phyloP scores from a whole-genome alignment of 2,113 vertebrate species.

The Leptobrachium leishanense region DNA sequence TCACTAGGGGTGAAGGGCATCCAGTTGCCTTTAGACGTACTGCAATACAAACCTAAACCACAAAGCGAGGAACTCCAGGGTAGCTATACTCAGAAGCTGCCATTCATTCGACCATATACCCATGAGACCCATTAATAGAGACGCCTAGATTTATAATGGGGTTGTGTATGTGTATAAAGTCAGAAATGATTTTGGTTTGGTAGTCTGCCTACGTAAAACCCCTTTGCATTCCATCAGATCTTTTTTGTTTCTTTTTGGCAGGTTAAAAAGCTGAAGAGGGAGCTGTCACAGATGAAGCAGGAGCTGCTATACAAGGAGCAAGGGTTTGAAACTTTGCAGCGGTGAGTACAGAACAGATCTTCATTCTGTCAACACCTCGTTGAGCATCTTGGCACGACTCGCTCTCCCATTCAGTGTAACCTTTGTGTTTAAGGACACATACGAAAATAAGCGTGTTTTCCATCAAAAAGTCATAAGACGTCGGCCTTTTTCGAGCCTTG shows the following conservation, averaged over 20 bases:
- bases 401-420: constrained; percentile 14
- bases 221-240: too few relatives aligned
- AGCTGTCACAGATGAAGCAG: constrained; percentile 84
- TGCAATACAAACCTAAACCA: too few relatives aligned
- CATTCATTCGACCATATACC: too few relatives aligned
- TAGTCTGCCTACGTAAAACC: too few relatives aligned
- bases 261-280: constrained; percentile 83
- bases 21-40: too few relatives aligned
- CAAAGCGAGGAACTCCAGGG: too few relatives aligned
- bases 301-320: constrained; percentile 82
- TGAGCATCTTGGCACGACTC: constrained; percentile 11
- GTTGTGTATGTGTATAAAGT: too few relatives aligned
- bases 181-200: too few relatives aligned
- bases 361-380: constrained; percentile 11
- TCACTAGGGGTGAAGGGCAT: too few relatives aligned
- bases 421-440: constrained; percentile 36
- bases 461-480: constrained; percentile 29
- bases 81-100: too few relatives aligned
- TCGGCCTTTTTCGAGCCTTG: constrained; percentile 10
- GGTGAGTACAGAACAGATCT: constrained; percentile 69
- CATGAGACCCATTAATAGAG: too few relatives aligned
- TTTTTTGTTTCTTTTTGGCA: constrained; percentile 62
- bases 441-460: constrained; percentile 24
- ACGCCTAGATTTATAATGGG: too few relatives aligned
- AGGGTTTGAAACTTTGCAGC: constrained; percentile 81